Evolutionary conservation across 2,797 vertebrate species (phyloP), one percentile per base, ranked within the genome.

Genomic region (Margarornis squamiger): DNA sequence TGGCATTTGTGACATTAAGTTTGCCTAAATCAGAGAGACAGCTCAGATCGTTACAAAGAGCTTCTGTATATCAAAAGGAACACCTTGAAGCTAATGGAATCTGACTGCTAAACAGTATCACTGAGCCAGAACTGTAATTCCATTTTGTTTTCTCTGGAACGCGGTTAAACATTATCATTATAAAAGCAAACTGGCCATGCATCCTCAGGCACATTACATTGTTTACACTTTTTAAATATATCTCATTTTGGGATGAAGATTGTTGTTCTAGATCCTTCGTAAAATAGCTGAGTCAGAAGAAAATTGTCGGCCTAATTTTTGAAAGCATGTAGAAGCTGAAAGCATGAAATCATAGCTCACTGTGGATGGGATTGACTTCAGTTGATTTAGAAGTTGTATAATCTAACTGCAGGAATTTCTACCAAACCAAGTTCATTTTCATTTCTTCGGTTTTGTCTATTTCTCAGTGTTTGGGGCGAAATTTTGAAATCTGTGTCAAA

Each of bases 161-260:
- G 4, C 1, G 9, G 82, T 65, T 84, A 72, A 96, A 93, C n/a
- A 8, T 94, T 78, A 89, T 90, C 79, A 63, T 75, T 96, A 63
- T 65, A 87, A 94, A 95, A 96, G 90, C 95, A 96, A 95, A 94
- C 77, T 85, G 81, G 43, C 85, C 45, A 92, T 88, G 79, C 96
- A 97, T 97, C 94, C 94, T 94, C 89, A 93, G 90, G 86, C 92
- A 81, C 75, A 87, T 95, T 94, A 94, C 63, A 77, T 36, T 86
- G 71, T 82, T 96, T 90, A 97, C 24, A 6, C 80, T 97, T 82
- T 81, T 94, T 18, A 89, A 87, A 96, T 91, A 96, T 96, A 95
- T 86, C 61, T 90, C 91, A 96, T 94, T 96, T 96, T 93, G 94
- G 96, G 91, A 96, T 22, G 73, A 96, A 91, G 87, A 92, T 67